Evolutionary conservation across 1,140 invertebrate species (phyloP), one percentile per base, ranked within the genome.

Genomic region (Drosophila pruinosa): DNA sequence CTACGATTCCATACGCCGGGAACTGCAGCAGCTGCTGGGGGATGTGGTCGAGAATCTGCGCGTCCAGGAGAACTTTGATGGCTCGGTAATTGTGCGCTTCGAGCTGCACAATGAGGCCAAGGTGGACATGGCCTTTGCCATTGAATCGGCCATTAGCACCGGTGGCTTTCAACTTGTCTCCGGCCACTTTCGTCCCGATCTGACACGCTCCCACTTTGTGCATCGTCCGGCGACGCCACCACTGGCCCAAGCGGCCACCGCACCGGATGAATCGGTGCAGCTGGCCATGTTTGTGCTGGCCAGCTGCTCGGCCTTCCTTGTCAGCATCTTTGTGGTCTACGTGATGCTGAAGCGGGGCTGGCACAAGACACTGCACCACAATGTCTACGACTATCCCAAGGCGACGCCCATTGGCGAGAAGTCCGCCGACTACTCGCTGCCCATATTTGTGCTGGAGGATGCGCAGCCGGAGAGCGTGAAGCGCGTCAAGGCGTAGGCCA

Each of bases 1-100:
- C 10, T 91, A 91, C 19, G 91, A 91, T 21, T 74, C 75, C 22
- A 77, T 91, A 10, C 69, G 80, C 0, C 31, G 64, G 2, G 91
- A 91, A 22, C 45, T 91, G 24, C 74, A 73, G 24, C 80, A 90
- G 45, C 39, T 91, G 4, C 69, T 91, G n/a, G 89, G 89, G 7
- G 75, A 81, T 7, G 64, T 64, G 0, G 68, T 85, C 6, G 90
- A 91, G 58, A 91, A 91, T 69, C 54, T 91, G n/a, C 81, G 90
- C 1, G 90, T 91, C 1, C 90, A 91, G 59, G 90, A 91, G 67
- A 91, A 91, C 72, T 75, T 89, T 4, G 90, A 91, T 41, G 90
- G 91, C 1, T 78, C 76, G 0, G 81, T 76, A 0, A 75, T 83
- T 2, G 78, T 91, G 15, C 78, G 80, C 10, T 91, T 91, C 38